These are phyloP conservation scores for Arion vulgaris DNA, from an alignment of 1,140 invertebrate genomes.

Conservation along the genomic window DNA sequence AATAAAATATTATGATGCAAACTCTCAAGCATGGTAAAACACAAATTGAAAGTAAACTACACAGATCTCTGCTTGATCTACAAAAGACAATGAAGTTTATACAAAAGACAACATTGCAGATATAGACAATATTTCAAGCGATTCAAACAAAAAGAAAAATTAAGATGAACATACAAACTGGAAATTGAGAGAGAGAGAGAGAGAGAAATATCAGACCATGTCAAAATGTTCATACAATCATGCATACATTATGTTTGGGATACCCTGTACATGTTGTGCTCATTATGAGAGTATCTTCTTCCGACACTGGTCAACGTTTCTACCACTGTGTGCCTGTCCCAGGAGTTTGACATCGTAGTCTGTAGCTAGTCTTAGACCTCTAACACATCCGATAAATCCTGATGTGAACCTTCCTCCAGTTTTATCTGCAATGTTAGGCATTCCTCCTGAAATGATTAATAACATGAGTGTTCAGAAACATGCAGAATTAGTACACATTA, in stretches of 20 bases:
- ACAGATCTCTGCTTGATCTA: too few relatives aligned
- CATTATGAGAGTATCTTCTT: slow-evolving; percentile 15
- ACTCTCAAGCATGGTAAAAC: too few relatives aligned
- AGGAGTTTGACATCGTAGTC: slow-evolving; percentile 81
- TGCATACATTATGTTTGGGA: neutral
- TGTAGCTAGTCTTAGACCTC: slow-evolving; percentile 83
- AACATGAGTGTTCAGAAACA: too few relatives aligned
- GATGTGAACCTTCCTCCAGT: slow-evolving; percentile 80
- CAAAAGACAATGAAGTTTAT: too few relatives aligned
- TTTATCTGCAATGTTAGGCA: slow-evolving; percentile 80
- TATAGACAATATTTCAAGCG: neutral
- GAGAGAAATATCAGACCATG: too few relatives aligned
- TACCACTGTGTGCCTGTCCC: slow-evolving; percentile 76
- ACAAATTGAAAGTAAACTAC: too few relatives aligned
- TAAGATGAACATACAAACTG: neutral
- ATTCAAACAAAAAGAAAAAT: neutral
- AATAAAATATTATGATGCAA: too few relatives aligned
- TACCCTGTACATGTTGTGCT: neutral
- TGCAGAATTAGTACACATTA: too few relatives aligned
- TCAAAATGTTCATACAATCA: neutral
- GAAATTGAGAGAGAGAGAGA: neutral
- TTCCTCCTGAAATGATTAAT: slow-evolving; percentile 77
- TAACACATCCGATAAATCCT: slow-evolving; percentile 86
- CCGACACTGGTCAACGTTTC: slow-evolving; percentile 57
- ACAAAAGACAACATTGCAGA: neutral